These are phyloP conservation scores for Lipophrys pholis DNA, from an alignment of 2,113 vertebrate species.

Conservation along the genomic window DNA sequence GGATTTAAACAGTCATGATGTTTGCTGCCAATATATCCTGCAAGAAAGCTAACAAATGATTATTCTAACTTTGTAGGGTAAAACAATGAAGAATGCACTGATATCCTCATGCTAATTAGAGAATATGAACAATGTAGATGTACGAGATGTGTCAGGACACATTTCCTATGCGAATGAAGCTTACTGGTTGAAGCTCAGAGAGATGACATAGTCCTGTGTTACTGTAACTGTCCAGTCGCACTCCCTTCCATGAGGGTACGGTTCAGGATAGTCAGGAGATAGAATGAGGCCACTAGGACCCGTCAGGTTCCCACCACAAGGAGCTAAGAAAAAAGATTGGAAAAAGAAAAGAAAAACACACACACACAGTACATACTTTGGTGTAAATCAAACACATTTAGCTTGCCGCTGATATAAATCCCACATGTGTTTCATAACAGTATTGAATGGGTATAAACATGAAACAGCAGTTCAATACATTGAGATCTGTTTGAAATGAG, in stretches of 20 bases:
- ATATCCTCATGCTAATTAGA: no score
- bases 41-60: neutral
- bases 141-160: no score
- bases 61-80: neutral
- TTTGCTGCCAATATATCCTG: neutral
- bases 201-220: constrained; percentile 93
- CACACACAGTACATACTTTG: no score
- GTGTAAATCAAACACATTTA: no score
- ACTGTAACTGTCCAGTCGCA: constrained; percentile 96
- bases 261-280: constrained; percentile 95
- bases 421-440: no score
- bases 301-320: constrained; percentile 92
- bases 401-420: no score
- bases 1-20: neutral
- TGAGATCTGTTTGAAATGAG: no score
- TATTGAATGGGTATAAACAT: no score
- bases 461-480: no score
- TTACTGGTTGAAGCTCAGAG: constrained; percentile 92
- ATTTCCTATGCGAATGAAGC: constrained; percentile 45
- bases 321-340: constrained; percentile 81
- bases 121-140: neutral
- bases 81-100: neutral
- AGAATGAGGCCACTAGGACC: constrained; percentile 93
- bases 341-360: no score
- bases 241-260: constrained; percentile 94